A percentile compares a stretch with the other conserved stretches of the same genome.
Conservation (phyloP, 2,888 invertebrate genomes). For the Syrista parreyssii region DNA sequence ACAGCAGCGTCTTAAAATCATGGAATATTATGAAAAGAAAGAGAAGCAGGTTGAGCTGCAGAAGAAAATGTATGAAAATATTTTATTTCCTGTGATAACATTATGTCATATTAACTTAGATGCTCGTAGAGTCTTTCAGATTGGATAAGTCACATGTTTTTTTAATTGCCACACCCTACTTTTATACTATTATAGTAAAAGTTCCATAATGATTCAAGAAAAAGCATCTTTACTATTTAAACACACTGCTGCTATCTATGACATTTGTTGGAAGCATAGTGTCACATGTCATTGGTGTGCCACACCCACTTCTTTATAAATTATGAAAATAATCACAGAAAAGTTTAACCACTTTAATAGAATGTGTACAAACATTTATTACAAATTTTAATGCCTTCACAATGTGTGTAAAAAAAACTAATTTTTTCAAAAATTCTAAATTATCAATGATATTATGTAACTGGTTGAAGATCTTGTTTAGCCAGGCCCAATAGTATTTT, state of each 20-base stretch:
- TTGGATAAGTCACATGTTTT: neutral
- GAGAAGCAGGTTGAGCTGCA: constrained; percentile 99
- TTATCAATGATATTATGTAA: neutral
- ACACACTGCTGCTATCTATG: constrained; percentile 12
- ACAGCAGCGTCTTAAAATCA: constrained; percentile 98
- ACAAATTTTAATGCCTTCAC: neutral
- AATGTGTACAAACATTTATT: neutral
- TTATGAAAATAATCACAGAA: neutral
- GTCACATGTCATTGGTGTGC: constrained; percentile 22
- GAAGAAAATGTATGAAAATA: constrained; percentile 89
- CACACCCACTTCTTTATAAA: constrained; percentile 22
- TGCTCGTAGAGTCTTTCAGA: neutral
- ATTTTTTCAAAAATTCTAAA: neutral
- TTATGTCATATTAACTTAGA: neutral
- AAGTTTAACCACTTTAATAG: neutral
- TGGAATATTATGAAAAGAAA: constrained; percentile 99
- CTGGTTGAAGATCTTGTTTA: neutral
- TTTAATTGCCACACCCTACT: neutral
- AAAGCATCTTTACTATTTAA: neutral
- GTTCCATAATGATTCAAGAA: neutral
- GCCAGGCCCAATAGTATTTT: neutral
- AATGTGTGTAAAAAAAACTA: neutral
- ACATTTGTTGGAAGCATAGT: neutral
- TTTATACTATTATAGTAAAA: neutral
- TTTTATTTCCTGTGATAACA: constrained; percentile 16